A percentile compares a stretch with the other conserved stretches of the same genome.
Conservation (phyloP, 1,140 invertebrate genomes). For the Leptinotarsa lineolata region DNA sequence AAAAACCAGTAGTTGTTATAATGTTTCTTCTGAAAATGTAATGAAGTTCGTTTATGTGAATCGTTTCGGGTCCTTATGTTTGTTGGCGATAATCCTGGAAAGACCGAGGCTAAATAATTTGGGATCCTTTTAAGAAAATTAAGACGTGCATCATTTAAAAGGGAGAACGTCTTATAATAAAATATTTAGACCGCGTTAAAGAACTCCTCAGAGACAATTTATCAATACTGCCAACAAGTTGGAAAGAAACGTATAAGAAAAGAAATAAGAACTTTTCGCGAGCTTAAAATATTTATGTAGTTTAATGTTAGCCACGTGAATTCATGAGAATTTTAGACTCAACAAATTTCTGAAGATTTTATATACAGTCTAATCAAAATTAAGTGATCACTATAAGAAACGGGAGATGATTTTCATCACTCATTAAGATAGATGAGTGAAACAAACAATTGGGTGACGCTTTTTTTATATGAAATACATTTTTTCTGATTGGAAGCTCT, state of each 20-base stretch:
- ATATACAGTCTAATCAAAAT: no score
- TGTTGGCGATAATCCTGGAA: not conserved
- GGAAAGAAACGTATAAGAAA: not conserved
- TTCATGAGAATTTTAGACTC: no score
- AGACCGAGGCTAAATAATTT: not conserved
- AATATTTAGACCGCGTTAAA: slow-evolving; percentile 18
- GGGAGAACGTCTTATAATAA: not conserved
- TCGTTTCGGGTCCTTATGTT: not conserved
- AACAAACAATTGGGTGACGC: no score
- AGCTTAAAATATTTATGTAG: no score
- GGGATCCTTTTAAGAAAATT: slow-evolving; percentile 10
- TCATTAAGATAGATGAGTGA: no score
- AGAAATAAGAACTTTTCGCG: not conserved
- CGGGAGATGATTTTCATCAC: no score
- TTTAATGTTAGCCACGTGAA: no score
- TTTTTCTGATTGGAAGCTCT: no score
- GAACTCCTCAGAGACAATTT: slow-evolving; percentile 15
- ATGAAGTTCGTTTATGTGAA: not conserved
- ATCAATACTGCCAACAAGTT: slow-evolving; percentile 17
- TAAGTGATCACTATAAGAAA: no score
- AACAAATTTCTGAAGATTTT: no score
- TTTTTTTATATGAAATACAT: no score
- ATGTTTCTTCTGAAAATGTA: slow-evolving; percentile 1
- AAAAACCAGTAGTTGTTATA: not conserved
- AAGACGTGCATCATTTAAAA: slow-evolving; percentile 16